Base-by-base conservation (phyloP, 37 sponge, comb jelly and placozoan genomes). In the Cliona cf. orientalis region DNA sequence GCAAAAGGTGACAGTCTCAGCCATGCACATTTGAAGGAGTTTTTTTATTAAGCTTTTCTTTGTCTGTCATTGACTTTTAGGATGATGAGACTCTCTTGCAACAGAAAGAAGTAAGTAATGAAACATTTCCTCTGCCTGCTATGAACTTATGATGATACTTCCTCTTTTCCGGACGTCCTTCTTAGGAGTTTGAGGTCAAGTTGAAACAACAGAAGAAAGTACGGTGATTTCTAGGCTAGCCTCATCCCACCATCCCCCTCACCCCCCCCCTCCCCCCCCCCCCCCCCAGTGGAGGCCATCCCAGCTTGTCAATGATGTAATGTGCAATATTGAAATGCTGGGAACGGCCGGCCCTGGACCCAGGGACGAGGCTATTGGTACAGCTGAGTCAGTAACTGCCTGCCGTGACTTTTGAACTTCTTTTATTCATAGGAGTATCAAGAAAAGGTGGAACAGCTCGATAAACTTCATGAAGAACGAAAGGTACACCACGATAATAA, bases 381-480 rank as follows among this genome's bases (percentile, higher is more conserved):
- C n/a, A n/a, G n/a, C n/a, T n/a, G n/a, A n/a, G n/a, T n/a, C n/a
- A n/a, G n/a, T n/a, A n/a, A n/a, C n/a, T n/a, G n/a, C n/a, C n/a
- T n/a, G n/a, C n/a, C n/a, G n/a, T n/a, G n/a, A n/a, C n/a, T 67
- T 67, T 32, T 67, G 4, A 34, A 35, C 37, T 31, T 32, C 57
- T 22, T 41, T 32, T 28, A 19, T 23, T 61, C 39, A 0, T 45
- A 86, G 86, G 79, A 78, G 33, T 76, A 77, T 55, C 59, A 78
- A 32, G 32, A 57, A 0, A 78, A 72, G 28, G 36, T 89, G 32
- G 84, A 77, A 2, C 60, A 89, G 22, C 61, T 89, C 12, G 74
- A 89, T 22, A 66, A 89, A 66, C 74, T 74, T 5, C 66, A 69
- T 28, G 39, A 25, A 36, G 71, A 80, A 71, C 80, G 68, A 71